Conservation (phyloP, 2,113 vertebrate species). For the Poicephalus gulielmi region DNA sequence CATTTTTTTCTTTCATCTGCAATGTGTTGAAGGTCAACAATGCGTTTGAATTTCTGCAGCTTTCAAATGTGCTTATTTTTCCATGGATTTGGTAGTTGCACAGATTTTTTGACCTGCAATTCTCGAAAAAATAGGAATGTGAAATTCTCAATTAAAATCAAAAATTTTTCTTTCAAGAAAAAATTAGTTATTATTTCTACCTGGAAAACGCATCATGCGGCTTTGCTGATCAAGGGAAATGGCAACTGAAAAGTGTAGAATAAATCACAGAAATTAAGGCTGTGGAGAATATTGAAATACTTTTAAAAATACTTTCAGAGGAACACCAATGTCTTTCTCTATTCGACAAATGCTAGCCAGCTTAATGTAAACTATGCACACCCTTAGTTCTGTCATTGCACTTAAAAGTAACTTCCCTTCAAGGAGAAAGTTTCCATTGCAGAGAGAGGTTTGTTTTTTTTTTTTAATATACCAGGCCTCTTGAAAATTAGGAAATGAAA, state of each 20-base stretch:
- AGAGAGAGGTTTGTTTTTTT: neutral
- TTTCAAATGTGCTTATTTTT: neutral
- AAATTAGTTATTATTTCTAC: neutral
- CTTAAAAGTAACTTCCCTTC: neutral
- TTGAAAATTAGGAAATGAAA: neutral
- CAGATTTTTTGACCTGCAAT: neutral
- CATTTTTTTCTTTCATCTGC: neutral
- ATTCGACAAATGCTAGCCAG: neutral
- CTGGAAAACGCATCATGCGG: neutral
- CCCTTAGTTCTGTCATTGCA: neutral
- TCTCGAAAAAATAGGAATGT: neutral
- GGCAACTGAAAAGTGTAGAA: neutral
- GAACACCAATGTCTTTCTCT: neutral
- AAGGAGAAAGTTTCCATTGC: neutral
- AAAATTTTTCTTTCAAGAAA: neutral
- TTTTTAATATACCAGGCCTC: neutral
- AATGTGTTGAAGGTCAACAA: neutral
- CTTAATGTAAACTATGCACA: neutral
- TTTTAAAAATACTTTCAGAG: neutral
- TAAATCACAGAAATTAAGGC: neutral
- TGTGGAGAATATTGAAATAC: neutral
- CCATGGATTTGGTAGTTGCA: neutral
- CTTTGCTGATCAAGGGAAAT: neutral
- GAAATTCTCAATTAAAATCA: neutral
- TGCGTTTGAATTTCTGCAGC: neutral